Evolutionary conservation across 2,888 invertebrate species (phyloP), one percentile per base, ranked within the genome.

Genomic region (Athalia cordata): DNA sequence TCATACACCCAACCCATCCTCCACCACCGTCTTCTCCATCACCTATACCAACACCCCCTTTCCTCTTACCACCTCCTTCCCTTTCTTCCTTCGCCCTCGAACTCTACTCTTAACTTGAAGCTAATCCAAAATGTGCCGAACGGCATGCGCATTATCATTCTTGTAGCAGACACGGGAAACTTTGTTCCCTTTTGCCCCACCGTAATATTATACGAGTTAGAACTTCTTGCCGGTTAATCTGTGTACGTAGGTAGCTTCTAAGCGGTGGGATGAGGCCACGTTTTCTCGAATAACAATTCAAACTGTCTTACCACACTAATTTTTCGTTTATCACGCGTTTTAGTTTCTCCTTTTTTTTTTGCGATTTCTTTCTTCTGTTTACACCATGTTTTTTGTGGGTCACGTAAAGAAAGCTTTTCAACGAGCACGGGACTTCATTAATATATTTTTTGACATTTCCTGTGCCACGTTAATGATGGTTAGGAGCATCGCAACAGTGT

Each of bases 121-220:
- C 85, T 87, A 86, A 88, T 88, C 86, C 87, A 84, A 86, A 86
- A 86, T 85, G 87, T 87, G 87, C 85, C 83, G 82, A 83, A 84
- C 83, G 79, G 81, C 80, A 81, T 83, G 81, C 83, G 81, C 86
- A 87, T 88, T 88, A 88, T 88, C 88, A 87, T 88, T 88, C 87
- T 86, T 85, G 87, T 83, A 84, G 87, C 87, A 86, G 84, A 85
- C 85, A 85, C 83, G 83, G 82, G 81, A 83, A 86, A 87, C 86
- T 87, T 88, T 86, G 86, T 85, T 87, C 82, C 83, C 83, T 83
- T 78, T 66, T 74, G 79, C 62, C 77, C 62, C 65, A 79, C 79
- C 80, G 81, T 83, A 81, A 83, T 84, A 80, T 83, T 85, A 83
- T 83, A 85, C 84, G 85, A 85, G 85, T 86, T 86, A 85, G 81